phyloP scores from a whole-genome alignment of 2,113 vertebrate genomes.

The Noturus placidus region DNA sequence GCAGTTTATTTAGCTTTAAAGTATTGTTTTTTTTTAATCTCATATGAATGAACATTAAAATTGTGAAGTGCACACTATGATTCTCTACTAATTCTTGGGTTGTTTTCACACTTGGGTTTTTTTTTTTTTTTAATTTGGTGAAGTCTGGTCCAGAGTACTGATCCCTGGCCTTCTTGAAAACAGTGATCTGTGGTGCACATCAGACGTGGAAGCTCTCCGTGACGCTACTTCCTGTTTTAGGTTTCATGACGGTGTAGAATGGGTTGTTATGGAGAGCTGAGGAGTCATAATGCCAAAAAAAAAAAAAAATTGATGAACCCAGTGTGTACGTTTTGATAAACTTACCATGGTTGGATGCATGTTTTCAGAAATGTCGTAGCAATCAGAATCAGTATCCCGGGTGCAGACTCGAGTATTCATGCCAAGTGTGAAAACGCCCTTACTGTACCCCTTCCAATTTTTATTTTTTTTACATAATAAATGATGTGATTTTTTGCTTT shows the following conservation, averaged over 20 bases:
- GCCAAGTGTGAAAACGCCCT: constrained; percentile 13
- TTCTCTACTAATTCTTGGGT: neutral
- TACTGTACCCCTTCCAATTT: neutral
- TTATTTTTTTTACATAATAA: neutral
- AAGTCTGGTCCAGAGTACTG: neutral
- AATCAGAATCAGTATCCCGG: neutral
- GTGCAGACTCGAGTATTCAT: neutral
- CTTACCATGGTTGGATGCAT: no score
- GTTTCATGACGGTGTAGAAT: neutral
- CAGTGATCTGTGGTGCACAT: neutral
- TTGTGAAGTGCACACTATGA: neutral
- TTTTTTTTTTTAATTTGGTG: neutral
- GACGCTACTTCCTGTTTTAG: neutral
- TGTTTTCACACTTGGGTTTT: neutral
- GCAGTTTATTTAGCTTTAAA: neutral
- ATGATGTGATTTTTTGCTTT: neutral
- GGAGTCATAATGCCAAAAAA: neutral
- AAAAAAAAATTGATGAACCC: neutral
- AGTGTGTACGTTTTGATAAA: neutral
- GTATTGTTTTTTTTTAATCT: neutral
- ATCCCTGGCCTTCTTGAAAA: neutral
- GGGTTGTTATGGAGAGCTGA: neutral
- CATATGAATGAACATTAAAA: neutral
- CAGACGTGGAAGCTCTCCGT: neutral
- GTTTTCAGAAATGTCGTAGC: neutral